phyloP scores from a whole-genome alignment of 2,797 vertebrate genomes.

The Siniperca obscura region DNA sequence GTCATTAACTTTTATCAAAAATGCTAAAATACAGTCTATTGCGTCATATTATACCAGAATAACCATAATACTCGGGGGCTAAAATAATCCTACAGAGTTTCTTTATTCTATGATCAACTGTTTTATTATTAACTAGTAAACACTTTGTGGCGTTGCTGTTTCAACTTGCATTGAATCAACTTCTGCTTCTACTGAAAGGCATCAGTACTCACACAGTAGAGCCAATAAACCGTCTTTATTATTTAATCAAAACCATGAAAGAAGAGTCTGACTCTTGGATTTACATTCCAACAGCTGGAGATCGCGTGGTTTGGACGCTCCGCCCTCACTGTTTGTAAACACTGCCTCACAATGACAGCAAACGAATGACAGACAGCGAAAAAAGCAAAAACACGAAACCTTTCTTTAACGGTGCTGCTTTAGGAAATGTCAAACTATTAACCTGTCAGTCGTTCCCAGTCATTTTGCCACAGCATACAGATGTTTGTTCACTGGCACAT shows the following conservation, averaged over 20 bases:
- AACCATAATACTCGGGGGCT: neutral
- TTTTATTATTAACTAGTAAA: neutral
- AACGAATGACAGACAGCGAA: neutral
- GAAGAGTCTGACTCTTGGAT: neutral
- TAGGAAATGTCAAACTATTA: rapidly evolving
- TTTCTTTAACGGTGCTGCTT: rapidly evolving
- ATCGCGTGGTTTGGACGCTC: conserved; percentile 69
- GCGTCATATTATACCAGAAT: neutral
- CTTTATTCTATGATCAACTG: neutral
- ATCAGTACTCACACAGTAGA: rapidly evolving
- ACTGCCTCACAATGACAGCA: conserved; percentile 41
- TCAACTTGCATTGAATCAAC: neutral
- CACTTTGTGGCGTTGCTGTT: neutral
- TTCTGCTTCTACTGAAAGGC: neutral
- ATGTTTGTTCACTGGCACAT: neutral
- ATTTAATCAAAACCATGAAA: neutral
- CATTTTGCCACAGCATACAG: neutral
- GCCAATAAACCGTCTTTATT: rapidly evolving
- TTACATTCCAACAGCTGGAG: conserved; percentile 37
- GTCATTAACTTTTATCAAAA: neutral
- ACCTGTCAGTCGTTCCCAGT: neutral
- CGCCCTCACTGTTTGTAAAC: conserved; percentile 81
- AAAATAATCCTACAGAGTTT: neutral
- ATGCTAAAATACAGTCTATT: neutral
- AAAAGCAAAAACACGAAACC: rapidly evolving